phyloP scores from a whole-genome alignment of 2,797 vertebrate genomes.

The Bucorvus abyssinicus region DNA sequence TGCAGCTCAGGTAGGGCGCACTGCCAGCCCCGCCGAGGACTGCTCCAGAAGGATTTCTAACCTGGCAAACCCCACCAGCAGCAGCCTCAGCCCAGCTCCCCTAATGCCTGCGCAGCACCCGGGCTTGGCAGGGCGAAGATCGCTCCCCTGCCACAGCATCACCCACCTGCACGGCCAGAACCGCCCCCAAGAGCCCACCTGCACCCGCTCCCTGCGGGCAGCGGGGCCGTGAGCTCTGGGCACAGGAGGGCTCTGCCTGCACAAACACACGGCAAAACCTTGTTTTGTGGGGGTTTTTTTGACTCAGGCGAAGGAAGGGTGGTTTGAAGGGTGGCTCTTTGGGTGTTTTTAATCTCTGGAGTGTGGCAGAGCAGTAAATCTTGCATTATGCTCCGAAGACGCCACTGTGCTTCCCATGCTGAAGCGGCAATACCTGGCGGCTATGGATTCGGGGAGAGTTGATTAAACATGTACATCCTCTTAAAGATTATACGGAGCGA shows the following conservation, averaged over 20 bases:
- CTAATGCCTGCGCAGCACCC: too few relatives aligned
- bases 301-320: too few relatives aligned
- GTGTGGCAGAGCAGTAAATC: conserved; percentile 38
- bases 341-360: conserved; percentile 26
- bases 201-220: fast-evolving
- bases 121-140: fast-evolving
- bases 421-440: conserved; percentile 45
- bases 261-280: neutral
- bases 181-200: fast-evolving
- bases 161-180: neutral
- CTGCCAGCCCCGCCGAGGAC: neutral
- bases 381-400: neutral
- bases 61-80: neutral
- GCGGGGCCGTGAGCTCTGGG: fast-evolving
- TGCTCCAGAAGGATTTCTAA: neutral
- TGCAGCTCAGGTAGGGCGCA: neutral
- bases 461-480: conserved; percentile 33
- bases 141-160: neutral
- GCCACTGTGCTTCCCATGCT: neutral
- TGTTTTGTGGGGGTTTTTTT: too few relatives aligned
- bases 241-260: fast-evolving
- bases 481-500: conserved; percentile 51
- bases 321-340: neutral
- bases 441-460: conserved; percentile 44
- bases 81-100: neutral